phyloP scores from a whole-genome alignment of 2,888 invertebrate species.

The Stictocephala bisonia region DNA sequence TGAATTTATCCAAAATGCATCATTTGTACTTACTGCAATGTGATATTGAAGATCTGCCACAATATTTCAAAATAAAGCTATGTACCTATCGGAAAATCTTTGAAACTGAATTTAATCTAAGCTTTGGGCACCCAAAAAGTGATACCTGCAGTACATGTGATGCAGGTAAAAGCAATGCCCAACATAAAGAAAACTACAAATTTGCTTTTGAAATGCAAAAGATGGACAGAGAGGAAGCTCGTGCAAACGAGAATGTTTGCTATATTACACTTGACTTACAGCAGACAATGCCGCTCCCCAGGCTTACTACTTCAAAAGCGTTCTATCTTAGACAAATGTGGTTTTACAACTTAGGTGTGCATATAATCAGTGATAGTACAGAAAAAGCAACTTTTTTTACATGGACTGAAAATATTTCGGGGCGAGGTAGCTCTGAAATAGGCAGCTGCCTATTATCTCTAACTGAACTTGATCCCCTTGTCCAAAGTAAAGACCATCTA shows the following conservation, averaged over 20 bases:
- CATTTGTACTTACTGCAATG: slow-evolving; percentile 22
- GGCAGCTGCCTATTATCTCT: slow-evolving; percentile 48
- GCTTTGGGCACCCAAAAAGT: slow-evolving; percentile 57
- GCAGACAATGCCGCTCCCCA: slow-evolving; percentile 54
- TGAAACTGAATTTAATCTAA: slow-evolving; percentile 29
- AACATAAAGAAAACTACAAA: slow-evolving; percentile 49
- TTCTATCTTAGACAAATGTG: slow-evolving; percentile 53
- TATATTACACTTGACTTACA: slow-evolving; percentile 53
- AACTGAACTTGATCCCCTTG: slow-evolving; percentile 31
- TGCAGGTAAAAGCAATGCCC: slow-evolving; percentile 47
- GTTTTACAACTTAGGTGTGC: slow-evolving; percentile 52
- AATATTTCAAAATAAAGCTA: slow-evolving; percentile 14
- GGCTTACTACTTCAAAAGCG: slow-evolving; percentile 53
- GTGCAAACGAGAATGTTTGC: slow-evolving; percentile 6
- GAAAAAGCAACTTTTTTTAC: slow-evolving; percentile 53
- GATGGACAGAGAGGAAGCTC: slow-evolving; percentile 45
- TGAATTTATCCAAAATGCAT: slow-evolving; percentile 27
- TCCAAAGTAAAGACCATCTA: slow-evolving; percentile 56
- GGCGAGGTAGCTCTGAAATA: slow-evolving; percentile 49
- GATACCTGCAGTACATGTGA: slow-evolving; percentile 56
- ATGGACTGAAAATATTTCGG: slow-evolving; percentile 54
- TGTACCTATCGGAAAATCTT: slow-evolving; percentile 33
- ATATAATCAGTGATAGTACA: slow-evolving; percentile 46
- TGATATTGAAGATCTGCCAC: neutral
- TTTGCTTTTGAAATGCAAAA: slow-evolving; percentile 43